These are phyloP conservation scores for Nothoprocta pentlandii DNA, from an alignment of 2,113 vertebrate genomes.

Conservation along the genomic window DNA sequence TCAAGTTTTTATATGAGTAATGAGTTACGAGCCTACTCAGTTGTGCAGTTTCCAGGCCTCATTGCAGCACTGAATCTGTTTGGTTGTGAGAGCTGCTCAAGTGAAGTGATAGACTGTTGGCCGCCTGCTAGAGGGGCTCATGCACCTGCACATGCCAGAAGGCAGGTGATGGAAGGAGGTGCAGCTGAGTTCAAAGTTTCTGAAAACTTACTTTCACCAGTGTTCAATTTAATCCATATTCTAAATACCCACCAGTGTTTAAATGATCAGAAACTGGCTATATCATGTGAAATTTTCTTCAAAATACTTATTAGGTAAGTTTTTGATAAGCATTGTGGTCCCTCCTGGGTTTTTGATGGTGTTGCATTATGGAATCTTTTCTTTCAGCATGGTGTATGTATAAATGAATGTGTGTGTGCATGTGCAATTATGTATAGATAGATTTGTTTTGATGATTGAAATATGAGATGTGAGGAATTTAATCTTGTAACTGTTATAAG, in stretches of 20 bases:
- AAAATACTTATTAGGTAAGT: conserved; percentile 56
- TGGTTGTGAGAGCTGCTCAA: background rate
- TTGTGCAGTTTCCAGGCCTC: background rate
- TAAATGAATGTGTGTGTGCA: background rate
- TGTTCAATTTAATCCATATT: background rate
- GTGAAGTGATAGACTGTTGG: background rate
- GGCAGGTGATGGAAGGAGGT: background rate
- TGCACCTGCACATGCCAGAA: conserved; percentile 4
- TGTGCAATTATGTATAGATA: background rate
- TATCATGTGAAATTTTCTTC: background rate
- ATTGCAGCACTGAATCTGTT: background rate
- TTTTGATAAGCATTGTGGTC: background rate
- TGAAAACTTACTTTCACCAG: background rate
- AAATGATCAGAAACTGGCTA: background rate
- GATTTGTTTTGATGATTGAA: background rate
- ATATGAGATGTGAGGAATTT: conserved; percentile 62
- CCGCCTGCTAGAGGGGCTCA: background rate
- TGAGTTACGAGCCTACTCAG: background rate
- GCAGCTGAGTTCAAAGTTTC: background rate
- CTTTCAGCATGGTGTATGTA: background rate
- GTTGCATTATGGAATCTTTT: background rate
- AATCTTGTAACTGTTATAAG: conserved; percentile 75
- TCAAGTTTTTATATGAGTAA: background rate
- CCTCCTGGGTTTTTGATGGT: background rate
- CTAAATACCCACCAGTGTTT: background rate